Conservation (phyloP, 2,888 invertebrate species). For the Pristionchus mayeri region DNA sequence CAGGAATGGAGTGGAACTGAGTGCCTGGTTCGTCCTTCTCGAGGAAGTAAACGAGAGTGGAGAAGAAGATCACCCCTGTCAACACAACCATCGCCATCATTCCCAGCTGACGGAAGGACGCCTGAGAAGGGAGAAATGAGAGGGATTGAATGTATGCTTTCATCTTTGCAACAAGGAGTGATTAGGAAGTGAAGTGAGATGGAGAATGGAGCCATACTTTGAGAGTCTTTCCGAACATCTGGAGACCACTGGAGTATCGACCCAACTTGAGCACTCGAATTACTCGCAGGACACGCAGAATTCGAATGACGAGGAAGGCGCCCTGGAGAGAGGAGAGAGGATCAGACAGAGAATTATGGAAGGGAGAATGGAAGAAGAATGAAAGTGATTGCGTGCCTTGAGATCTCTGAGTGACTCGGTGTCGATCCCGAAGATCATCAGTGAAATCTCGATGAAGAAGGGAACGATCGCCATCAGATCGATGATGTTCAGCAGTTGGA, state of each 20-base stretch:
- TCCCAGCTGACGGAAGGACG: constrained; percentile 68
- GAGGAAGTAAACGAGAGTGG: constrained; percentile 71
- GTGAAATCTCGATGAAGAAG: constrained; percentile 69
- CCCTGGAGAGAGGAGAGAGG: constrained; percentile 57
- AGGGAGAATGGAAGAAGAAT: no score
- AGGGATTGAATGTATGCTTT: no score
- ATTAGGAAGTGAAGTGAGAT: neutral
- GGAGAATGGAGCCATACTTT: constrained; percentile 54
- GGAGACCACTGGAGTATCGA: constrained; percentile 70
- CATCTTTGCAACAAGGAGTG: no score
- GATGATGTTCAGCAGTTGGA: constrained; percentile 70
- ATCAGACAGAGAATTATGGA: no score
- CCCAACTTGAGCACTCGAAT: constrained; percentile 73
- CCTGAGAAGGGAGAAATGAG: neutral
- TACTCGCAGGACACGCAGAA: constrained; percentile 72
- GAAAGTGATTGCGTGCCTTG: constrained; percentile 59
- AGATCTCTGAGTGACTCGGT: constrained; percentile 71
- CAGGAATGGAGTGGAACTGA: constrained; percentile 70
- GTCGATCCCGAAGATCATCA: constrained; percentile 66
- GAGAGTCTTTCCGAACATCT: constrained; percentile 74
- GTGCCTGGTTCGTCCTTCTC: constrained; percentile 73
- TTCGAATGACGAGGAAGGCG: constrained; percentile 72
- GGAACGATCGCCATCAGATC: constrained; percentile 72
- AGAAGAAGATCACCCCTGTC: constrained; percentile 74
- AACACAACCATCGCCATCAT: constrained; percentile 75